Percentiles rank a stretch among this genome's conserved stretches.
phyloP scores from a whole-genome alignment of 2,113 vertebrate genomes.

The Trematocara zebra region DNA sequence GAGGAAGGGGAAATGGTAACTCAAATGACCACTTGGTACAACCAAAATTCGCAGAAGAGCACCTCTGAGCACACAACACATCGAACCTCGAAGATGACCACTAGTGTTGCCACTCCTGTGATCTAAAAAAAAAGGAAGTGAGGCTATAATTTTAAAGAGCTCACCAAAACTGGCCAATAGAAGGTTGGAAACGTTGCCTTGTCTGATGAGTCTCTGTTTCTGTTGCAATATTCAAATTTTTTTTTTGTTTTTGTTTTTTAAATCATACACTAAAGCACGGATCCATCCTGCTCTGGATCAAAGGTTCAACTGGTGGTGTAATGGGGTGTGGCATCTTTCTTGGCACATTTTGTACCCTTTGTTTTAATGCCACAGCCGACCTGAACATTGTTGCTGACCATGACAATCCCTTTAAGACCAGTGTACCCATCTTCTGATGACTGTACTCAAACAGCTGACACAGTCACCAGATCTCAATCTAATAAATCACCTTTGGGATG shows the following conservation, averaged over 20 bases:
- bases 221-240: not conserved
- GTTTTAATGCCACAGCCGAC: not conserved
- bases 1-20: not conserved
- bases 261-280: not conserved
- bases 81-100: not conserved
- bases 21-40: not conserved
- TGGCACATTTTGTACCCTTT: not conserved
- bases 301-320: not conserved
- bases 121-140: not conserved
- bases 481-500: not conserved
- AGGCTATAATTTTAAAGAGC: not conserved
- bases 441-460: not conserved
- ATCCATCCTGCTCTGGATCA: not conserved
- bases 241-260: not conserved
- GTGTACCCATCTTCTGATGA: not conserved
- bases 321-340: not conserved
- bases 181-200: not conserved
- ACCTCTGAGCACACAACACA: not conserved
- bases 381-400: not conserved
- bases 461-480: not conserved
- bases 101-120: not conserved
- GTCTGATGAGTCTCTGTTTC: not conserved
- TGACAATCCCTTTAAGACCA: not conserved
- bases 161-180: not conserved
- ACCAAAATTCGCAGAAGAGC: not conserved